A percentile compares a stretch with the other conserved stretches of the same genome.
phyloP scores from a whole-genome alignment of 2,888 invertebrate genomes.

The Didymodactylos carnosus region DNA sequence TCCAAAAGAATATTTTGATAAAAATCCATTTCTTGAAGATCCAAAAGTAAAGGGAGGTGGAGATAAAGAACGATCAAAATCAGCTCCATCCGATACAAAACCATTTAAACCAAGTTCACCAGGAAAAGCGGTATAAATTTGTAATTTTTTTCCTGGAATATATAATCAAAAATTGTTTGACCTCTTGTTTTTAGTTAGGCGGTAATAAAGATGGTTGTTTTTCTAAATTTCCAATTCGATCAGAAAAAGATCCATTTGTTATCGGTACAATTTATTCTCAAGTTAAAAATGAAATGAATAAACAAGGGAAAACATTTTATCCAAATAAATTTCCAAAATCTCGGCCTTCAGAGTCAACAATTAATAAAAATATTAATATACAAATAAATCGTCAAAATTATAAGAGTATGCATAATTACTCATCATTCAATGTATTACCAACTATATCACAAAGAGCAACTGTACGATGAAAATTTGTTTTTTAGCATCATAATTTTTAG shows the following conservation, averaged over 20 bases:
- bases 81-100: slow-evolving; percentile 19
- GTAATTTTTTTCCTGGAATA: neutral
- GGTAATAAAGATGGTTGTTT: slow-evolving; percentile 33
- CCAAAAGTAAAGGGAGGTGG: neutral
- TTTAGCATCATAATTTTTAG: neutral
- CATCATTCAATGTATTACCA: neutral
- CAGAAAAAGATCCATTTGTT: slow-evolving; percentile 24
- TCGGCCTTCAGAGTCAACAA: slow-evolving; percentile 26
- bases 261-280: slow-evolving; percentile 20
- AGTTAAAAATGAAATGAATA: slow-evolving; percentile 28
- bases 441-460: neutral
- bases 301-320: slow-evolving; percentile 29
- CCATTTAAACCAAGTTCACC: slow-evolving; percentile 33
- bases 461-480: neutral
- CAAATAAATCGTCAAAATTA: slow-evolving; percentile 30
- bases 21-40: slow-evolving; percentile 24
- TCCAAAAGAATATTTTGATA: slow-evolving; percentile 28
- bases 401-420: slow-evolving; percentile 18
- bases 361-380: slow-evolving; percentile 29
- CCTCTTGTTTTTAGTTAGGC: slow-evolving; percentile 22
- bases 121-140: slow-evolving; percentile 28
- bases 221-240: slow-evolving; percentile 31
- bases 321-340: slow-evolving; percentile 31
- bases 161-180: neutral
- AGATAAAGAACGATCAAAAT: slow-evolving; percentile 4